These are phyloP conservation scores for Bombus superbus DNA, from an alignment of 1,140 invertebrate genomes.

Conservation along the genomic window DNA sequence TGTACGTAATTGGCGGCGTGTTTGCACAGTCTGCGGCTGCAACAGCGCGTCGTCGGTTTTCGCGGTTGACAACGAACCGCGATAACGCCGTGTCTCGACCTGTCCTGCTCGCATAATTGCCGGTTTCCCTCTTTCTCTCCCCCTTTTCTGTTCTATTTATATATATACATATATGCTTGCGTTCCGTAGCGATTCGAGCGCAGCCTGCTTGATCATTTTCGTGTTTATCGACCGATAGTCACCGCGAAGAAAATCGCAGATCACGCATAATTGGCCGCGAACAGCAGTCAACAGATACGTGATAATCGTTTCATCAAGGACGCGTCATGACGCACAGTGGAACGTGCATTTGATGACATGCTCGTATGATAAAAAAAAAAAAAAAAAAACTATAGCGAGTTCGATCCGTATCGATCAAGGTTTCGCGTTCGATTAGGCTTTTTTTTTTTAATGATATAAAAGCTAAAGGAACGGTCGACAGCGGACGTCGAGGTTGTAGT, in stretches of 20 bases:
- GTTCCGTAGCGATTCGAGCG: background rate
- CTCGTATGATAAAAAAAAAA: background rate
- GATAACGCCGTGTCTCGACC: slow-evolving; percentile 64
- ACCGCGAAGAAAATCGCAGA: slow-evolving; percentile 30
- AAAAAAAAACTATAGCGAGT: background rate
- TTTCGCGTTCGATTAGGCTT: background rate
- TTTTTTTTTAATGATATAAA: too few species aligned
- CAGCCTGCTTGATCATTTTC: slow-evolving; percentile 36
- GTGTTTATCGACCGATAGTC: slow-evolving; percentile 76
- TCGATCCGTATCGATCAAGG: background rate
- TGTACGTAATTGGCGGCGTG: slow-evolving; percentile 76
- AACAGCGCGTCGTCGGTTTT: slow-evolving; percentile 58
- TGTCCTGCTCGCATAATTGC: slow-evolving; percentile 57
- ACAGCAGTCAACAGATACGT: background rate
- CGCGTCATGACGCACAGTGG: slow-evolving; percentile 38
- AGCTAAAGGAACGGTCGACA: too few species aligned
- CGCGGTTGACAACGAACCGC: slow-evolving; percentile 57
- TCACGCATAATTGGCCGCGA: slow-evolving; percentile 13
- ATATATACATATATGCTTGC: background rate
- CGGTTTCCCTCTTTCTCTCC: slow-evolving; percentile 1
- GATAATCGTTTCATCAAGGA: slow-evolving; percentile 16
- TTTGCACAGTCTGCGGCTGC: slow-evolving; percentile 75
- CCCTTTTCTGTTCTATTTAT: too few species aligned
- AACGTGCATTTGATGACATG: slow-evolving; percentile 23
- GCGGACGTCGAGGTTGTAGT: too few species aligned